Percentiles rank a stretch among this genome's conserved stretches.
phyloP scores from a whole-genome alignment of 2,888 invertebrate genomes.

The Metopia argyrocephala region DNA sequence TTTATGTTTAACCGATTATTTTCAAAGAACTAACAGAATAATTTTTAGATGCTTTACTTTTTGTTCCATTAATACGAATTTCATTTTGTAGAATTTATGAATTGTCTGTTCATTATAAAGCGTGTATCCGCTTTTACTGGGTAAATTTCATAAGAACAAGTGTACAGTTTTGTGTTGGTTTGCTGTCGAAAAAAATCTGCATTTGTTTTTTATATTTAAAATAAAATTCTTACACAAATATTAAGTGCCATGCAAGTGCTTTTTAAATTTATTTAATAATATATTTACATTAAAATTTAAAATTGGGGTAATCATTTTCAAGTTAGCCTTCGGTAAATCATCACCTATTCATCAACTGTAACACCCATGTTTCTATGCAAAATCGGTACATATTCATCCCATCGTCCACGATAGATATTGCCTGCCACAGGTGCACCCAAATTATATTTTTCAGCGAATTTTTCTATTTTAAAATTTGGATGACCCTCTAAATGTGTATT shows the following conservation, averaged over 20 bases:
- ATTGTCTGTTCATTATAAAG: slow-evolving; percentile 37
- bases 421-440: slow-evolving; percentile 87
- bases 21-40: not conserved
- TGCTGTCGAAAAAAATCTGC: not conserved
- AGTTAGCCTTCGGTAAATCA: not conserved
- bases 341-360: slow-evolving; percentile 38
- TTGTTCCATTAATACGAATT: slow-evolving; percentile 29
- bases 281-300: not conserved
- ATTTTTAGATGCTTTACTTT: not conserved
- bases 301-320: not conserved
- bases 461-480: slow-evolving; percentile 77
- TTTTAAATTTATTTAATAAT: slow-evolving; percentile 14
- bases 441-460: slow-evolving; percentile 82
- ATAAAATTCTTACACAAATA: not conserved
- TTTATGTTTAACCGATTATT: too few relatives aligned
- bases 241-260: slow-evolving; percentile 10
- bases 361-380: slow-evolving; percentile 71
- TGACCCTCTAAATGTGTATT: slow-evolving; percentile 74
- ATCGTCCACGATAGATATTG: slow-evolving; percentile 88
- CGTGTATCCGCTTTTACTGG: slow-evolving; percentile 50
- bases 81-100: slow-evolving; percentile 28
- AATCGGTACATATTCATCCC: slow-evolving; percentile 82
- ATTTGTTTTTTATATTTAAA: not conserved
- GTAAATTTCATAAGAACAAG: slow-evolving; percentile 54
- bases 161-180: slow-evolving; percentile 10